phyloP scores from a whole-genome alignment of 2,113 vertebrate species.

The Pogonocichla stellata region DNA sequence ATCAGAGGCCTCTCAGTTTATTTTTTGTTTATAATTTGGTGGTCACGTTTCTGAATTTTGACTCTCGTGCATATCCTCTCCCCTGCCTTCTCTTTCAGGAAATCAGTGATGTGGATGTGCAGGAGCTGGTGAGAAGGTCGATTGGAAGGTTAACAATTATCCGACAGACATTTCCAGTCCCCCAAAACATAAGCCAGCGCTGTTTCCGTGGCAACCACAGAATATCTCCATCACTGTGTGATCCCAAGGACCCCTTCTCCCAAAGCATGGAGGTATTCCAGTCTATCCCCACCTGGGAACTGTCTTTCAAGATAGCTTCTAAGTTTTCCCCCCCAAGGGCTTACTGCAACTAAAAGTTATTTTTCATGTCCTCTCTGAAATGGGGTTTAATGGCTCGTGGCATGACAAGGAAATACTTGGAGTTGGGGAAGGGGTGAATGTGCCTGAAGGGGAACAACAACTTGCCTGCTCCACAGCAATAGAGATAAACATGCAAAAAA shows the following conservation, averaged over 20 bases:
- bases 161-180: conserved; percentile 92
- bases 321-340: neutral
- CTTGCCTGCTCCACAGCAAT: neutral
- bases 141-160: conserved; percentile 95
- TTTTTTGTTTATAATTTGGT: neutral
- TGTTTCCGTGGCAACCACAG: conserved; percentile 96
- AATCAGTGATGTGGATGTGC: conserved; percentile 90
- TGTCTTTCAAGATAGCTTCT: neutral
- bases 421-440: neutral
- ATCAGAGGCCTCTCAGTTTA: neutral
- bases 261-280: conserved; percentile 90
- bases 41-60: neutral
- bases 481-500: neutral
- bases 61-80: neutral
- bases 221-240: conserved; percentile 95
- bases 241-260: conserved; percentile 92
- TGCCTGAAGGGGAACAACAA: neutral
- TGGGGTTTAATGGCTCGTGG: neutral
- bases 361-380: neutral
- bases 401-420: neutral
- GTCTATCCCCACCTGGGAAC: neutral
- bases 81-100: conserved; percentile 79
- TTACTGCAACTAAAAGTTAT: neutral
- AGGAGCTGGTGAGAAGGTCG: conserved; percentile 96
- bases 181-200: conserved; percentile 92